Evolutionary conservation across 2,888 invertebrate species (phyloP).

Genomic region (Hyles lineata): DNA sequence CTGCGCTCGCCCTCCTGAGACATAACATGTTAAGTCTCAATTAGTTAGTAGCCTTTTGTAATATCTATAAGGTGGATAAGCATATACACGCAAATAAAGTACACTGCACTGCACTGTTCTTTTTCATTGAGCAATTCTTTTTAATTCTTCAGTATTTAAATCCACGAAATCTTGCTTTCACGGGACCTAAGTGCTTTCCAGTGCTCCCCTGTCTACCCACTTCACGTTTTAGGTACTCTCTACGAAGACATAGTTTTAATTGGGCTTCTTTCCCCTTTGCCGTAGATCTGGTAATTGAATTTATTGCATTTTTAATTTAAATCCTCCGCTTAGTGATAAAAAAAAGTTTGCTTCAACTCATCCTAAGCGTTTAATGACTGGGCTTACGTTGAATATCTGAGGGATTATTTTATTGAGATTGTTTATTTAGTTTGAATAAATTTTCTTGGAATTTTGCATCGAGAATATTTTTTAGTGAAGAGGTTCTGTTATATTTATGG

Average conservation of each 20-base stretch:
- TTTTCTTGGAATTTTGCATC: neutral
- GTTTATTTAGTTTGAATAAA: neutral
- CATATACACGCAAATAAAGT: neutral
- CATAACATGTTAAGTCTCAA: too few species aligned
- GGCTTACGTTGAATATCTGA: neutral
- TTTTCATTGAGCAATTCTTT: constrained; percentile 40
- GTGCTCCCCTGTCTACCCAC: constrained; percentile 55
- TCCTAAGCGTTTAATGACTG: neutral
- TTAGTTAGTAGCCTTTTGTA: neutral
- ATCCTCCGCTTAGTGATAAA: constrained; percentile 55
- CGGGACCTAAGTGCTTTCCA: constrained; percentile 65
- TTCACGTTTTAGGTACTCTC: constrained; percentile 58
- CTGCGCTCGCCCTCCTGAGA: too few species aligned
- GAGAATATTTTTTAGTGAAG: too few species aligned
- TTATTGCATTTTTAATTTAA: constrained; percentile 64
- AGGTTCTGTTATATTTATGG: too few species aligned
- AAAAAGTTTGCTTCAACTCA: constrained; percentile 29
- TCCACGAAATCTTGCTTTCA: constrained; percentile 60
- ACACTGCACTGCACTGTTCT: neutral
- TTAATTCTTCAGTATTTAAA: constrained; percentile 29
- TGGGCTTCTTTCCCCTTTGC: constrained; percentile 69
- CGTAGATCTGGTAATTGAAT: constrained; percentile 67
- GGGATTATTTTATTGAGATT: neutral
- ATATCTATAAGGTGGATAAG: neutral
- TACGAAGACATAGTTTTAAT: constrained; percentile 76